These are phyloP conservation scores for Sympetrum striolatum DNA, from an alignment of 2,888 invertebrate species.

Conservation along the genomic window DNA sequence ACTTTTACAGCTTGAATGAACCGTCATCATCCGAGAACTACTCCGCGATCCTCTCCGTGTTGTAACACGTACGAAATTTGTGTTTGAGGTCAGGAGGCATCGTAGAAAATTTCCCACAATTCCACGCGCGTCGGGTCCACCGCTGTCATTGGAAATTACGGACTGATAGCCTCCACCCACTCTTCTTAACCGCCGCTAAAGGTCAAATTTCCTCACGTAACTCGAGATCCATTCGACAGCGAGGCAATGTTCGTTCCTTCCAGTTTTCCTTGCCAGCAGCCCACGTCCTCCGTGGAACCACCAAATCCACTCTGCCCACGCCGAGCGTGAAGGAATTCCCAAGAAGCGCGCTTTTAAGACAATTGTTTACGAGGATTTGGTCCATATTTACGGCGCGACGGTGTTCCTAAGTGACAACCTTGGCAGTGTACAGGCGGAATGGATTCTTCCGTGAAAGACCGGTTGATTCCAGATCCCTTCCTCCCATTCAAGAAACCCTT, in stretches of 20 bases:
- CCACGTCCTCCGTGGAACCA: background rate
- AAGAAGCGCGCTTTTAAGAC: background rate
- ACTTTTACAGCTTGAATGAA: too few relatives aligned
- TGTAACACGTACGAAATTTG: background rate
- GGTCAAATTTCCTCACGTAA: constrained; percentile 30
- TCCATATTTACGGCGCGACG: background rate
- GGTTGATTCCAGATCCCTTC: too few relatives aligned
- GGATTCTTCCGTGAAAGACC: background rate
- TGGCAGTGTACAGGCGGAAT: background rate
- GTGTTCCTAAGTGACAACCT: background rate
- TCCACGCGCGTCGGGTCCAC: background rate
- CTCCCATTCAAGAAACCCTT: too few relatives aligned
- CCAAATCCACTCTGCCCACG: background rate
- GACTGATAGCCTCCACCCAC: background rate
- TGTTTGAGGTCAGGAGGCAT: background rate
- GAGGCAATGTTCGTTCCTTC: background rate
- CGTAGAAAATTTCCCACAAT: background rate
- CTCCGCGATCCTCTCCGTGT: background rate
- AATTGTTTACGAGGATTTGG: background rate
- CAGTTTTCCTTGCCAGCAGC: background rate
- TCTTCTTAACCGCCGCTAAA: constrained; percentile 5
- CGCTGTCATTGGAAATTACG: background rate
- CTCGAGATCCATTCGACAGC: background rate
- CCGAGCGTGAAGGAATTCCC: constrained; percentile 14
- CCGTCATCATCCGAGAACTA: background rate